A percentile compares a stretch with the other conserved stretches of the same genome.
These are phyloP conservation scores for Pygoscelis adeliae DNA, from an alignment of 2,113 vertebrate species.

Conservation along the genomic window DNA sequence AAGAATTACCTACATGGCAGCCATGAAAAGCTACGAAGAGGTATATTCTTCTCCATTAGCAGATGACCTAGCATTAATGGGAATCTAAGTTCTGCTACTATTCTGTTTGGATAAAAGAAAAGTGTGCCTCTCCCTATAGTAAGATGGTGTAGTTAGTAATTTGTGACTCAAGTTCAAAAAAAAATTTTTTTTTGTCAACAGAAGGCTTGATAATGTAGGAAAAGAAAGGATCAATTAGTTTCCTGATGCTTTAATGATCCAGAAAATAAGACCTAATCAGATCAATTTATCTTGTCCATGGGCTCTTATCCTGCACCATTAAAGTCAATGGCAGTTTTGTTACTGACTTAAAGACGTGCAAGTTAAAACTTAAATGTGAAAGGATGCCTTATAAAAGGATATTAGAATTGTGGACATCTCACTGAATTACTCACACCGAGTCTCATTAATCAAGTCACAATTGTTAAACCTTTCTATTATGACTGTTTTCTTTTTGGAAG, in stretches of 20 bases:
- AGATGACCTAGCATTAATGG: neutral
- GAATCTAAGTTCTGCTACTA: neutral
- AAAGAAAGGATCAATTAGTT: neutral
- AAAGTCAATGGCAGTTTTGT: neutral
- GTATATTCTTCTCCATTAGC: neutral
- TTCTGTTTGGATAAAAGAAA: conserved; percentile 1
- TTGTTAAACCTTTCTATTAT: neutral
- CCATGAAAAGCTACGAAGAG: neutral
- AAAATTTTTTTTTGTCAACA: neutral
- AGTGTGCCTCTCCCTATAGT: neutral
- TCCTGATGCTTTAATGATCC: neutral
- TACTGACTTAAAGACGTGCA: neutral
- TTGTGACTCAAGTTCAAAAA: neutral
- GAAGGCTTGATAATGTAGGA: neutral
- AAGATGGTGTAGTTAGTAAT: neutral
- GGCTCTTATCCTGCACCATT: neutral
- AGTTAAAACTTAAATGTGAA: neutral
- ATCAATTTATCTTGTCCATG: neutral
- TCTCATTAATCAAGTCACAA: neutral
- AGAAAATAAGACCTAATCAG: conserved; percentile 17
- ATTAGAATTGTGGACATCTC: neutral
- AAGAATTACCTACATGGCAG: neutral
- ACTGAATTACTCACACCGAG: neutral
- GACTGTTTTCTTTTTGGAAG: neutral
- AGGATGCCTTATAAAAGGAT: neutral